A percentile compares a stretch with the other conserved stretches of the same genome.
phyloP scores from a whole-genome alignment of 64 coral and sea anemone species.

The Dendrophyllia cribrosa region DNA sequence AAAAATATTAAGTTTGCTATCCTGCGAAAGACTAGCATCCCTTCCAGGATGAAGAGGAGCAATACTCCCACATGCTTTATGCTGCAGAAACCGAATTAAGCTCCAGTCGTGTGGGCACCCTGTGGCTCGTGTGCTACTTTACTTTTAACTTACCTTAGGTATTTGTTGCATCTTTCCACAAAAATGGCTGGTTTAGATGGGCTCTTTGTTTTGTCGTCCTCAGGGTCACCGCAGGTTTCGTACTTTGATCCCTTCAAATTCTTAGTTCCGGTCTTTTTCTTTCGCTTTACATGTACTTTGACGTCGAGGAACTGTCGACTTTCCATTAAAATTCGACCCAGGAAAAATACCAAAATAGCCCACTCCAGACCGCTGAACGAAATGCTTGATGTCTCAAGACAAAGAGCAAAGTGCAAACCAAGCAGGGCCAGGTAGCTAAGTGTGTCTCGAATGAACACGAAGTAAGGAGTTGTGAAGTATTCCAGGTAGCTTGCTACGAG shows the following conservation, averaged over 20 bases:
- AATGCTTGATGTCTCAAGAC: conserved; percentile 1
- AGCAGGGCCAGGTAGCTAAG: conserved; percentile 27
- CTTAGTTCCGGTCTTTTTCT: not conserved
- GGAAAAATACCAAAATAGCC: conserved; percentile 1
- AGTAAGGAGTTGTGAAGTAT: conserved; percentile 38
- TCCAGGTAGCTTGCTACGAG: conserved; percentile 4
- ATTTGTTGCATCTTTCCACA: not conserved
- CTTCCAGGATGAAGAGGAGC: too few relatives aligned
- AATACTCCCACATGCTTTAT: too few relatives aligned
- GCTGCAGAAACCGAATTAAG: too few relatives aligned
- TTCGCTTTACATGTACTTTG: too few relatives aligned
- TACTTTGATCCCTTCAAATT: not conserved
- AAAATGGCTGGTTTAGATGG: not conserved
- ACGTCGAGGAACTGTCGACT: too few relatives aligned
- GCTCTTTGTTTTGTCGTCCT: not conserved
- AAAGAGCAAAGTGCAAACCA: conserved; percentile 5
- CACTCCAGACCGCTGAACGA: not conserved
- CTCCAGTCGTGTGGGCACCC: too few relatives aligned
- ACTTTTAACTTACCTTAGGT: too few relatives aligned
- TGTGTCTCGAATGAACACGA: conserved; percentile 22
- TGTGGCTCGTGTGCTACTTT: too few relatives aligned
- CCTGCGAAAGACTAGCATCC: too few relatives aligned
- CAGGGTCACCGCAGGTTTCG: not conserved
- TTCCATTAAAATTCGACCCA: not conserved
- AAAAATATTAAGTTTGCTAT: too few relatives aligned